Base-by-base conservation (phyloP, 2,113 vertebrate genomes). In the Pangasianodon gigas region DNA sequence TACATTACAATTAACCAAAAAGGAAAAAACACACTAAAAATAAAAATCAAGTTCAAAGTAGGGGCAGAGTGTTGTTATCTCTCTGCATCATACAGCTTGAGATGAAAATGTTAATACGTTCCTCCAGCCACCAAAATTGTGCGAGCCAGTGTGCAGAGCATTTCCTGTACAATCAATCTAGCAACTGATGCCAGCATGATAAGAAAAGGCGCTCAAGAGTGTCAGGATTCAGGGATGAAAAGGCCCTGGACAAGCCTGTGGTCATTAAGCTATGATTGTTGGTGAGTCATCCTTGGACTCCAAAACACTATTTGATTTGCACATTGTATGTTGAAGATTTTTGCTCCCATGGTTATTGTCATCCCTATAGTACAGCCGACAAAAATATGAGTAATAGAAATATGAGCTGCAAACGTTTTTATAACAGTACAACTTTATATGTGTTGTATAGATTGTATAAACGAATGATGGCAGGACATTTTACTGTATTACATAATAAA, bases 361-460 rank as follows among this genome's bases (percentile, higher is more conserved):
- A 26, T 13, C 8, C 14, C 3, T 26, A 21, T 51, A n/a, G 48
- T n/a, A 26, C 0, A 4, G 4, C 21, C 0, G 0, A 26, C 41
- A 48, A 44, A 41, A 74, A 32, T 69, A 69, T 16, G 11, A 41
- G 6, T n/a, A 56, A 48, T 4, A 48, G 46, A 48, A 48, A 48
- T 48, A 48, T 48, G 16, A 56, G 16, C 71, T 75, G 37, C 6
- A 9, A 79, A 46, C 3, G 11, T 81, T 3, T 41, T 83, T 56
- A 83, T 11, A 24, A 83, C 51, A 83, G n/a, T 37, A 58, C 18
- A 83, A 83, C 80, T 83, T 83, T 83, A 80, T 83, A 83, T 37
- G 80, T 83, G 18, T 56, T 83, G 21, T 37, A 83, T 37, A 56
- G 37, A 83, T 83, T 37, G n/a, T 83, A 37, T 24, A 83, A 37